Evolutionary conservation across 30 jellyfish, hydroid and myxozoan genomes (phyloP), one percentile per base, ranked within the genome.

Genomic region (Turritopsis rubra): DNA sequence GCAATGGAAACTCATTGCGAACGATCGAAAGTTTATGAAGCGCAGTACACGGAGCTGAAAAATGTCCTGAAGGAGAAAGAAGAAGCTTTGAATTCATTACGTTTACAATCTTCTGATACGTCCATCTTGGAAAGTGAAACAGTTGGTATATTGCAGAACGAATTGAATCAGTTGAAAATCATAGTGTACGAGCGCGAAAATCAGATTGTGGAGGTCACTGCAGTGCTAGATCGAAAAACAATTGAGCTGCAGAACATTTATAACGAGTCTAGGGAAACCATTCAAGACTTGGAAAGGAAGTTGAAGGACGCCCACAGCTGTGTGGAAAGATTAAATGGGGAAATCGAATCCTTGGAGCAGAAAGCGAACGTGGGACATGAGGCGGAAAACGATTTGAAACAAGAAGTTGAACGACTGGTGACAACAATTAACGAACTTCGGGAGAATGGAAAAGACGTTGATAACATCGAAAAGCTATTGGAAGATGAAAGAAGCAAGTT

Each of bases 171-270:
- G 52, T 82, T 82, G 54, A 82, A 82, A n/a, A 82, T 9, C 16
- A 29, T 82, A 27, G 72, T 82, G 16, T 66, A 41, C 29, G 88
- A 82, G 26, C 75, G 80, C 21, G 87, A 83, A 79, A 85, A 81
- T 60, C 96, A 94, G 28, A 41, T 83, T 73, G 95, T 76, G 22
- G 86, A 90, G 19, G 93, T 90, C 41, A 89, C 85, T 53, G 41
- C 88, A 17, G 86, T 92, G 52, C 66, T 94, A 66, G 97, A 86
- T 70, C 83, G 84, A 66, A 96, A 85, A 8, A 92, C 83, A 25
- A 26, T 86, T 21, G 95, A 86, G 29, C 83, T 94, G 73, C 97
- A 94, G 89, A 83, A 84, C 75, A 83, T 82, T 60, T 26, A 74
- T 72, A 26, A 74, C 60, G 82, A 74, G 24, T 74, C 82, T 7